Conservation (phyloP, 2,888 invertebrate genomes). For the Atethmia centrago region DNA sequence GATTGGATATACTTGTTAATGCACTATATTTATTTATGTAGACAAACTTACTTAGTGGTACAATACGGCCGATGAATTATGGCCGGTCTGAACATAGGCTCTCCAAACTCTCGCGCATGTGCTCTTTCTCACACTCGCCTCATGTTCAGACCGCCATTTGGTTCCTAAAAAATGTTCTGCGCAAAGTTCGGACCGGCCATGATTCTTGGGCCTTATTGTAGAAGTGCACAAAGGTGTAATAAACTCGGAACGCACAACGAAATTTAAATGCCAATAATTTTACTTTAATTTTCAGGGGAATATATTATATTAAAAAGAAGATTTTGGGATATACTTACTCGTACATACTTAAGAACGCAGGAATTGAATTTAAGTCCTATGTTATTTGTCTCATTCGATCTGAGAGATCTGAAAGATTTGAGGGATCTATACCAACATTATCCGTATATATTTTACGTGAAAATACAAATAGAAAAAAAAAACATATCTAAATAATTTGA, state of each 20-base stretch:
- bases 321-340: neutral
- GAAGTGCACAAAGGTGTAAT: neutral
- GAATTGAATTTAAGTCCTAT: conserved; percentile 4
- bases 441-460: neutral
- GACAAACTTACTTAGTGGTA: too few species aligned
- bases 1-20: neutral
- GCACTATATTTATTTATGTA: neutral
- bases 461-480: neutral
- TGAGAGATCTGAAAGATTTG: neutral
- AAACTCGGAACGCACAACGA: conserved; percentile 39
- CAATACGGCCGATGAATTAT: too few species aligned
- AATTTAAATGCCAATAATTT: neutral
- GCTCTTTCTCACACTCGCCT: too few species aligned
- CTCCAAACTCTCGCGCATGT: too few species aligned
- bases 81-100: too few species aligned
- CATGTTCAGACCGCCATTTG: too few species aligned
- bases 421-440: neutral
- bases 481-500: conserved; percentile 19
- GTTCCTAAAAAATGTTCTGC: too few species aligned
- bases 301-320: too few species aligned
- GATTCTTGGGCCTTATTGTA: too few species aligned
- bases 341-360: neutral
- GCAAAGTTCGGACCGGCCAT: too few species aligned
- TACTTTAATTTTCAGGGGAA: neutral
- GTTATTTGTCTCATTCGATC: neutral